Base-by-base conservation (phyloP, 1,140 invertebrate species). In the Drosophila suzukii region DNA sequence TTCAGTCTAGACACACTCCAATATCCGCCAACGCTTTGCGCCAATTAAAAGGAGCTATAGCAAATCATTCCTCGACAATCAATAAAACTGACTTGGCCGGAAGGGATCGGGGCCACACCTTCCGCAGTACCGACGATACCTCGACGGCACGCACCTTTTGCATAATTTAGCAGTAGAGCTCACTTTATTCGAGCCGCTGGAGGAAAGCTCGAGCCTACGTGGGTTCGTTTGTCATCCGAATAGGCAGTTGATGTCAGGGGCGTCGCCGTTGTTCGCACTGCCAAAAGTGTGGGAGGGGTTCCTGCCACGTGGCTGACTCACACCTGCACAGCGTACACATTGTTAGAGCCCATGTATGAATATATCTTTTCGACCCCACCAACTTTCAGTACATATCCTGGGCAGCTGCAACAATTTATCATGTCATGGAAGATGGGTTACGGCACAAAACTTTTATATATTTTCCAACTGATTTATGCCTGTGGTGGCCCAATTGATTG, bases 381-480 rank as follows among this genome's bases (percentile, higher is more conserved):
- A n/a, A 68, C 34, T 49, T 53, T 20, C 4, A 53, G 32, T 36
- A 34, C 24, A 43, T 53, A 38, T 57, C 66, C 43, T 50, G 51
- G 68, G 63, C 44, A 61, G 57, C 60, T 44, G 46, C 62, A 67
- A 62, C 65, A 47, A 86, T 85, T 85, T 78, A 75, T 85, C 82
- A 85, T 85, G 82, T 59, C 63, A 50, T 34, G 61, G 58, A 43
- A 17, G 51, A 32, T 39, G 38, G 32, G 32, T 30, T 27, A 13
- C 39, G 7, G 30, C 32, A 51, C 54, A 54, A 62, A 57, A n/a
- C 15, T 36, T 38, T 47, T 32, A 71, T 74, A 77, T 65, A 27
- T 60, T 71, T 78, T 66, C 17, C 55, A 51, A 39, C 51, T 86
- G 82, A 85, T 85, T 85, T 86, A 85, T 86, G 73, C 50, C 24